A percentile compares a stretch with the other conserved stretches of the same genome.
phyloP scores from a whole-genome alignment of 2,113 vertebrate species.

The Gnathonemus echidnorhynchus region DNA sequence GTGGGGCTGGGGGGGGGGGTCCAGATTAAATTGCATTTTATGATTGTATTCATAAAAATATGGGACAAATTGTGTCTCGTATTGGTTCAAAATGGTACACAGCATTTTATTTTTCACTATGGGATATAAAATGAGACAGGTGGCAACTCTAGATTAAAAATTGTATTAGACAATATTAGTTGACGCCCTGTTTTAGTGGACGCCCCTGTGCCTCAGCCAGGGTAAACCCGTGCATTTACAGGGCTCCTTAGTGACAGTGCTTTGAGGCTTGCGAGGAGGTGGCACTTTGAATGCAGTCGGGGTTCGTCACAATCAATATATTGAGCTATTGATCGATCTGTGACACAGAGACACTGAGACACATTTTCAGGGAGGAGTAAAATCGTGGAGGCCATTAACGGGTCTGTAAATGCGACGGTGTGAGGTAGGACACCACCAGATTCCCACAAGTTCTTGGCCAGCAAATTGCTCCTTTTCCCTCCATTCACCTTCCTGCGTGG shows the following conservation, averaged over 20 bases:
- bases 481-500: constrained; percentile 35
- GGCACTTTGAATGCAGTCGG: not conserved
- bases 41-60: not conserved
- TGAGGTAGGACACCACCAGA: constrained; percentile 28
- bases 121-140: not conserved
- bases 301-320: not conserved
- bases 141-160: not conserved
- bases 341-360: not conserved
- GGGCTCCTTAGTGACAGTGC: not conserved
- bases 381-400: constrained; percentile 23
- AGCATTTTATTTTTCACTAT: not conserved
- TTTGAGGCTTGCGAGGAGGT: not conserved
- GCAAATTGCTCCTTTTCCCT: constrained; percentile 37
- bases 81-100: not conserved
- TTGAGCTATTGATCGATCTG: not conserved
- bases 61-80: not conserved
- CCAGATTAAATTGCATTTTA: not conserved
- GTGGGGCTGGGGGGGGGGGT: not conserved
- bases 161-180: not conserved
- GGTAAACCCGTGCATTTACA: not conserved
- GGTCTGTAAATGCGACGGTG: constrained; percentile 31
- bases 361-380: not conserved
- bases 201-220: not conserved
- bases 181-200: not conserved
- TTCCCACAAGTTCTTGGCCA: constrained; percentile 32